Evolutionary conservation across 2,888 invertebrate genomes (phyloP).

Genomic region (Plagiodera versicolora): DNA sequence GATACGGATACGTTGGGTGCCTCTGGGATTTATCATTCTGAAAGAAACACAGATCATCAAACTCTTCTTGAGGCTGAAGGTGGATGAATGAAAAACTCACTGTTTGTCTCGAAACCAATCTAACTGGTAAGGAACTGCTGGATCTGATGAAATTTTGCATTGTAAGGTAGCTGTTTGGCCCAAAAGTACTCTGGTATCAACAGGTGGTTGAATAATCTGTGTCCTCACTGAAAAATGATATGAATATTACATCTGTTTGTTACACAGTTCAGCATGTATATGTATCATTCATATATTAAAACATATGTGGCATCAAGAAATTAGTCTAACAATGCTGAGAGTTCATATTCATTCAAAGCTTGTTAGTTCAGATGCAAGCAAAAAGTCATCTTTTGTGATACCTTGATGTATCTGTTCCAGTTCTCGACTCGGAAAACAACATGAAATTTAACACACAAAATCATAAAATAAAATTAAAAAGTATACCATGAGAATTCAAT

Average conservation of each 20-base stretch:
- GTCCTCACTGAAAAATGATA: conserved; percentile 70
- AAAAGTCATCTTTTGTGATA: neutral
- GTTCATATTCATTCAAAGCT: too few species aligned
- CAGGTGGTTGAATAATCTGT: conserved; percentile 91
- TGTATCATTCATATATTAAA: too few species aligned
- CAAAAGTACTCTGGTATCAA: conserved; percentile 86
- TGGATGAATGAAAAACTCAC: conserved; percentile 57
- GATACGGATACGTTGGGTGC: conserved; percentile 72
- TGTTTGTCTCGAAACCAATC: conserved; percentile 88
- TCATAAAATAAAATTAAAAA: neutral
- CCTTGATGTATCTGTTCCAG: neutral
- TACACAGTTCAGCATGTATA: too few species aligned
- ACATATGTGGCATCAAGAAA: neutral
- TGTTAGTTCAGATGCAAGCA: neutral
- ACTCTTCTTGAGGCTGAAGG: neutral
- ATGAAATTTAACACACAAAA: neutral
- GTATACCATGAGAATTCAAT: neutral
- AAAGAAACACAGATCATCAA: conserved; percentile 20
- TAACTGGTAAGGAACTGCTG: conserved; percentile 81
- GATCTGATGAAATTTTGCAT: conserved; percentile 92
- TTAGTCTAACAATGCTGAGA: neutral
- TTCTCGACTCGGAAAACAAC: neutral
- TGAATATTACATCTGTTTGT: neutral
- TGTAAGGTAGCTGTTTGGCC: conserved; percentile 92
- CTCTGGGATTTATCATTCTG: conserved; percentile 62